Evolutionary conservation across 2,797 vertebrate genomes (phyloP).

Genomic region (Scomberomorus guttatus): DNA sequence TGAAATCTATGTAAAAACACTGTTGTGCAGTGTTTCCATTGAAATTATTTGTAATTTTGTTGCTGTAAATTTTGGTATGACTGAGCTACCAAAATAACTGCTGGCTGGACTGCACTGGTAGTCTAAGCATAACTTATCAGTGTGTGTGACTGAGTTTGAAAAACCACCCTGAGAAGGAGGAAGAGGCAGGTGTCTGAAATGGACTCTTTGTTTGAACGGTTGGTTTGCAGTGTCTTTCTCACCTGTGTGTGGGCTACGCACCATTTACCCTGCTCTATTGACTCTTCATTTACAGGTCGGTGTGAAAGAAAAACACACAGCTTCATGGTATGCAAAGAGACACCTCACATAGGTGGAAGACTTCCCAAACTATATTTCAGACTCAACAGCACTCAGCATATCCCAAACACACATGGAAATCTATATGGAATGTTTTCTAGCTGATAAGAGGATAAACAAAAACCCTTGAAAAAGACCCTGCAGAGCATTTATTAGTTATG

Average conservation of each 20-base stretch:
- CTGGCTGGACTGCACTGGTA: background rate
- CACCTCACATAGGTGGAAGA: constrained; percentile 41
- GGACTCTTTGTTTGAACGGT: constrained; percentile 57
- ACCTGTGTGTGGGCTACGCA: constrained; percentile 59
- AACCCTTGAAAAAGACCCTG: constrained; percentile 8
- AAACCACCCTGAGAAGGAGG: background rate
- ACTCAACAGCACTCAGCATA: background rate
- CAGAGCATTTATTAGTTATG: constrained; percentile 30
- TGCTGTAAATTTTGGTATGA: background rate
- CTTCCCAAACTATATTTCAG: constrained; percentile 26
- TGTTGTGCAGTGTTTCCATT: background rate
- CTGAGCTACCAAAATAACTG: background rate
- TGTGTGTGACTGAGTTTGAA: background rate
- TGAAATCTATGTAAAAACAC: background rate
- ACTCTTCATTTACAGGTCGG: constrained; percentile 72
- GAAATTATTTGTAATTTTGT: too few species aligned
- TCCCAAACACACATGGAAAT: constrained; percentile 10
- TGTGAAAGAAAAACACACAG: constrained; percentile 73
- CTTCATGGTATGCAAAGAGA: constrained; percentile 46
- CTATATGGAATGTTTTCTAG: background rate
- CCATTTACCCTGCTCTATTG: constrained; percentile 67
- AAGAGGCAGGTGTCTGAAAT: constrained; percentile 44
- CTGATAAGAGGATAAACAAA: constrained; percentile 8
- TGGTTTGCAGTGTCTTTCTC: constrained; percentile 57
- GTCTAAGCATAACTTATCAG: background rate